Evolutionary conservation across 2,113 vertebrate species (phyloP), one percentile per base, ranked within the genome.

Genomic region (Lota lota): DNA sequence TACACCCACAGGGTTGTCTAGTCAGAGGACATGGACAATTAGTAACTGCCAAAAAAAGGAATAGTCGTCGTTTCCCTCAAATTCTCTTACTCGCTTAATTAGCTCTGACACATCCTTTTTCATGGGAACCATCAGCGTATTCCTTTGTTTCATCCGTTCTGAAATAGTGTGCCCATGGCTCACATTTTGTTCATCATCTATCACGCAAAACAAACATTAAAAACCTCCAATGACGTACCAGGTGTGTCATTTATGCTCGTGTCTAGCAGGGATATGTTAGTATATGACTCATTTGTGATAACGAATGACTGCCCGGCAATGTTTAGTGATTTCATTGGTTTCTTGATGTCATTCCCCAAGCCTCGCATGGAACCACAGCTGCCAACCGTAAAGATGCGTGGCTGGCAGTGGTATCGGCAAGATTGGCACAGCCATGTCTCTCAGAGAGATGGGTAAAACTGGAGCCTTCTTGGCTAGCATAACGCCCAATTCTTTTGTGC

Each of bases 381-480:
- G 51, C 33, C 73, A 67, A 75, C 67, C 61, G 56, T 54, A 56
- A 61, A 69, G 67, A 79, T 74, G 75, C 71, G 70, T 83, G 81
- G 78, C 73, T 78, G 83, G 81, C 84, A 78, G 81, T 73, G 12
- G 59, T 19, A 64, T 77, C 73, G 81, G 78, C 72, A 62, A 1
- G 7, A 63, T 75, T 66, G 68, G 72, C 78, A 75, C 47, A 19
- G 47, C 21, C 11, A 47, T 17, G n/a, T 18, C 61, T 24, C 72
- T 73, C 76, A 78, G 77, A 68, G 51, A 61, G 18, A 61, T 60
- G 72, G 66, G 78, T 82, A 76, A 80, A 24, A 79, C 76, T 54
- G 51, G 54, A 56, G 65, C 18, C 70, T 73, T 75, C 78, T 81
- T 86, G 83, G 78, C 2, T 22, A 82, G 84, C 81, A 79, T 77